phyloP scores from a whole-genome alignment of 35 echinoderm and acorn worm species.

The Apostichopus japonicus region DNA sequence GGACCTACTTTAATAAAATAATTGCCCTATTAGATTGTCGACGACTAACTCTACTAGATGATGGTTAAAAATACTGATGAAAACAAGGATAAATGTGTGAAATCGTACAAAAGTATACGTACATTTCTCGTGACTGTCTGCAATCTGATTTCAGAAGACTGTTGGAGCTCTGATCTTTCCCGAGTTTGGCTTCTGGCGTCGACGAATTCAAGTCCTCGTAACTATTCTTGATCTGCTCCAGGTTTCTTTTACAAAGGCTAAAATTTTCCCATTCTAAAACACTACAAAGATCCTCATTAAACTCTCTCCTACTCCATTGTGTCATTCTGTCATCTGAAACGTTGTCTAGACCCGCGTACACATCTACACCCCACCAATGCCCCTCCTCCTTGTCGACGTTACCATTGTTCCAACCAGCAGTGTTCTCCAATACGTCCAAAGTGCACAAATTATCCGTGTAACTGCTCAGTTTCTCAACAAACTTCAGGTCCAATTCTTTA shows the following conservation, averaged over 20 bases:
- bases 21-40: no score
- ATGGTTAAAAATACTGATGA: no score
- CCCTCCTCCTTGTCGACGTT: neutral
- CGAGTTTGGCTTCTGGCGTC: no score
- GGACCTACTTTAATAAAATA: no score
- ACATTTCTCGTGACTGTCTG: neutral
- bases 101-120: neutral
- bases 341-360: neutral
- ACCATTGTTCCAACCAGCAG: neutral
- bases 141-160: neutral
- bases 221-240: neutral
- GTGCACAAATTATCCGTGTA: slow-evolving; percentile 27
- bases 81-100: no score
- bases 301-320: neutral
- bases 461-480: neutral
- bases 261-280: slow-evolving; percentile 20
- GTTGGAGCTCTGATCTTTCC: no score
- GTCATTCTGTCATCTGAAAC: neutral
- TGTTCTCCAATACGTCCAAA: slow-evolving; percentile 1
- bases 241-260: neutral
- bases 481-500: neutral
- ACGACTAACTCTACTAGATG: no score
- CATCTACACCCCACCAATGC: slow-evolving; percentile 34
- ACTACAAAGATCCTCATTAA: neutral
- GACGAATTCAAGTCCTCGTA: neutral